Evolutionary conservation across 2,797 vertebrate genomes (phyloP), one percentile per base, ranked within the genome.

Genomic region (Sebastiscus tertius): DNA sequence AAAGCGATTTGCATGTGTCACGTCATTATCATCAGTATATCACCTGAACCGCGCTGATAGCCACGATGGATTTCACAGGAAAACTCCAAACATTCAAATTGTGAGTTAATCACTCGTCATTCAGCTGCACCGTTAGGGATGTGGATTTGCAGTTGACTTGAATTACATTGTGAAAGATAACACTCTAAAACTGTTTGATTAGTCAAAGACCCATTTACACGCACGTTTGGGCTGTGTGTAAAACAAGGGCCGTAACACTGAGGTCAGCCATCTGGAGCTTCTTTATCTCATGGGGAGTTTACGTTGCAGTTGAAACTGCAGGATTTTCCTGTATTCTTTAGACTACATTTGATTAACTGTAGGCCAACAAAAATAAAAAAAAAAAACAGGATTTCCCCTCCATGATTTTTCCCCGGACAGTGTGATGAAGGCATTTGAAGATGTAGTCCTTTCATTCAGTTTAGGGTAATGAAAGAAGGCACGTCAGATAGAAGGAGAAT

Each of bases 91-190:
- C 82, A 89, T 89, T 81, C 67, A 86, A 86, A 91, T 87, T 12
- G 62, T 90, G 92, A 93, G 82, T 79, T 82, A 76, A 92, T 91
- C 88, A 82, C 82, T 61, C 63, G 46, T n/a, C 54, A 42, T 49
- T 73, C 46, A 80, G 81, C 34, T 18, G 46, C 55, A 10, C 29
- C 11, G 52, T 78, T 49, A 7, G 24, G 52, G 62, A 52, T 61
- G 71, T 67, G 55, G 52, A 65, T 63, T 81, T 81, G 13, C 77
- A 76, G 79, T 54, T 60, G 16, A 64, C 33, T 7, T 65, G n/a
- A 8, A 55, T 16, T 55, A 56, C 22, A 1, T 16, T 14, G 77
- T 39, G 29, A 20, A 5, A 80, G 85, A 88, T 90, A 85, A 86
- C 18, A 22, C 42, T 26, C 29, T 11, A 2, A 27, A 18, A 20